Percentiles rank a stretch among this genome's conserved stretches.
phyloP scores from a whole-genome alignment of 2,888 invertebrate genomes.

The Celastrina argiolus region DNA sequence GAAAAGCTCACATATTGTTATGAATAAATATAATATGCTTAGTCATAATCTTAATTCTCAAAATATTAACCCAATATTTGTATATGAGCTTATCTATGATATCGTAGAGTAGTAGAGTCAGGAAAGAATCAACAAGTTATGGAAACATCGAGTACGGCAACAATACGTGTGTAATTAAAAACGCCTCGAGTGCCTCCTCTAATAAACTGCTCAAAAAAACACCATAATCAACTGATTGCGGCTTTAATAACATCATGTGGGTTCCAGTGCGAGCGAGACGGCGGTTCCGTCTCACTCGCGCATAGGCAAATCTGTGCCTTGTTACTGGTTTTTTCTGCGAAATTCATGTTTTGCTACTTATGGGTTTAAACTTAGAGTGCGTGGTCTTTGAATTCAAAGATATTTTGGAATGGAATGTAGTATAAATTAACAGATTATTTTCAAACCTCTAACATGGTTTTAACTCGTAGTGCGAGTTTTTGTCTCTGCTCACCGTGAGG shows the following conservation, averaged over 20 bases:
- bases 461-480: no score
- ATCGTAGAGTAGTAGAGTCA: background rate
- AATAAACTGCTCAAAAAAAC: constrained; percentile 62
- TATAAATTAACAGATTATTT: no score
- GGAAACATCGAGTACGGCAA: constrained; percentile 19
- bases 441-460: no score
- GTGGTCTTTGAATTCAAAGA: no score
- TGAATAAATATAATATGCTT: no score
- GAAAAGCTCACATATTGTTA: no score
- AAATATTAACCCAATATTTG: background rate
- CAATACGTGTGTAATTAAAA: constrained; percentile 50
- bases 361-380: background rate
- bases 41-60: no score
- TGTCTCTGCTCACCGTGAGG: no score
- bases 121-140: constrained; percentile 20
- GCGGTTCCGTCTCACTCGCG: constrained; percentile 37
- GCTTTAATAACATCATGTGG: constrained; percentile 60
- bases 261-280: constrained; percentile 47
- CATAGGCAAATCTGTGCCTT: constrained; percentile 52
- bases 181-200: constrained; percentile 51
- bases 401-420: no score
- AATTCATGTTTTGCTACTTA: background rate
- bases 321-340: background rate
- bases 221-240: constrained; percentile 70
- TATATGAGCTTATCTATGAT: background rate